Evolutionary conservation across 2,888 invertebrate species (phyloP).

Genomic region (Leucozona laternaria): DNA sequence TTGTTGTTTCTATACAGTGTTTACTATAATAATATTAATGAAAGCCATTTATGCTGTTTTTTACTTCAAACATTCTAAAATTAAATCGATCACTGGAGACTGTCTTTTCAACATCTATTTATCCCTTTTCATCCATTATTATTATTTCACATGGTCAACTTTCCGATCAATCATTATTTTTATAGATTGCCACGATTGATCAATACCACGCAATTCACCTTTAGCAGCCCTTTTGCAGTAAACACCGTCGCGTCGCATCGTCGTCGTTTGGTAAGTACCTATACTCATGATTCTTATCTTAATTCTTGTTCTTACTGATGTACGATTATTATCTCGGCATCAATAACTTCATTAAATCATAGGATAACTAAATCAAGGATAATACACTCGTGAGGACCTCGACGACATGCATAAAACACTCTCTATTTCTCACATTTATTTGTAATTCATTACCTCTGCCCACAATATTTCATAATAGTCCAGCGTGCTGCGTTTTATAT

Average conservation of each 20-base stretch:
- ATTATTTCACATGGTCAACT: constrained; percentile 41
- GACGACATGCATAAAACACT: constrained; percentile 67
- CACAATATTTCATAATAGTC: constrained; percentile 73
- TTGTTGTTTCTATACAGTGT: too few relatives aligned
- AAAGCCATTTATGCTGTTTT: too few relatives aligned
- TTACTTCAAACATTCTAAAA: too few relatives aligned
- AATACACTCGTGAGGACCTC: constrained; percentile 49
- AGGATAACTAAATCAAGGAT: constrained; percentile 70
- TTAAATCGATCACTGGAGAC: not conserved
- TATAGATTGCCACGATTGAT: constrained; percentile 55
- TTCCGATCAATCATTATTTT: constrained; percentile 48
- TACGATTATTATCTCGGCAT: constrained; percentile 52
- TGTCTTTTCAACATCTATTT: not conserved
- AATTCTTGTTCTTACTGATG: constrained; percentile 39
- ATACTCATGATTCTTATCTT: constrained; percentile 58
- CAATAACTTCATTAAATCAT: constrained; percentile 67
- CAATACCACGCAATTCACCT: constrained; percentile 63
- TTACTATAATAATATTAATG: too few relatives aligned
- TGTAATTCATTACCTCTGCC: constrained; percentile 73
- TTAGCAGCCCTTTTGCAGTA: constrained; percentile 24
- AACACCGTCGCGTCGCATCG: not conserved
- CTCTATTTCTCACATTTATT: constrained; percentile 68
- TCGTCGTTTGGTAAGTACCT: not conserved
- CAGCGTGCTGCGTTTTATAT: constrained; percentile 8
- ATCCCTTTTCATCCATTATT: not conserved